Evolutionary conservation across 2,113 vertebrate species (phyloP).

Genomic region (Anser brachyrhynchus): DNA sequence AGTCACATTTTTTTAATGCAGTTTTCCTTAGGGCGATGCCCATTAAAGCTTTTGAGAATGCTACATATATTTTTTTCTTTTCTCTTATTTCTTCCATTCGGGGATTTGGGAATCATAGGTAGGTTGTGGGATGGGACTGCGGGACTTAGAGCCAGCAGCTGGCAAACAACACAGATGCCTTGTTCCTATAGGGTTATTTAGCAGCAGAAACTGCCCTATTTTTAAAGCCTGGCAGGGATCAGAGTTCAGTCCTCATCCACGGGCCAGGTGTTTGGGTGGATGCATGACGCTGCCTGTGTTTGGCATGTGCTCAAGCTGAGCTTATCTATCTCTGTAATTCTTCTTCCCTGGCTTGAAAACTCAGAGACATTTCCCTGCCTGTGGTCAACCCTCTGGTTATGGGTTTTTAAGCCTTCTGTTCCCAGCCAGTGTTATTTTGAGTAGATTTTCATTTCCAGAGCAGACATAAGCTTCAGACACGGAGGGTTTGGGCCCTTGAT

Average conservation of each 20-base stretch:
- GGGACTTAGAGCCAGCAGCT: background rate
- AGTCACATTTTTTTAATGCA: background rate
- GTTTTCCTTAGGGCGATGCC: accelerated
- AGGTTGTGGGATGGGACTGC: accelerated
- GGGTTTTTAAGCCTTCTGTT: background rate
- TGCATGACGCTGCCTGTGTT: background rate
- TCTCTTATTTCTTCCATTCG: background rate
- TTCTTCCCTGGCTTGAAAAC: background rate
- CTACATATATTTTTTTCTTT: background rate
- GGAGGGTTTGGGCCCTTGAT: background rate
- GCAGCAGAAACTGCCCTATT: background rate
- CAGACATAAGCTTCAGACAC: background rate
- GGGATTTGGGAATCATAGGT: background rate
- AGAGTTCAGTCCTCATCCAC: background rate
- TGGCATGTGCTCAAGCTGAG: background rate
- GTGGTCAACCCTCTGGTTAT: background rate
- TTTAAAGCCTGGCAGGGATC: background rate
- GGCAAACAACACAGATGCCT: background rate
- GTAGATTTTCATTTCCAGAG: background rate
- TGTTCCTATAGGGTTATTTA: accelerated
- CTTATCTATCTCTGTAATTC: background rate
- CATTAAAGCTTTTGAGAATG: background rate
- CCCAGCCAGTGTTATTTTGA: background rate
- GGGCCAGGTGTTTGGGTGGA: background rate
- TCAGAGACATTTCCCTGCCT: background rate